Base-by-base conservation (phyloP, 2,113 vertebrate genomes). In the Sinocyclocheilus grahami region DNA sequence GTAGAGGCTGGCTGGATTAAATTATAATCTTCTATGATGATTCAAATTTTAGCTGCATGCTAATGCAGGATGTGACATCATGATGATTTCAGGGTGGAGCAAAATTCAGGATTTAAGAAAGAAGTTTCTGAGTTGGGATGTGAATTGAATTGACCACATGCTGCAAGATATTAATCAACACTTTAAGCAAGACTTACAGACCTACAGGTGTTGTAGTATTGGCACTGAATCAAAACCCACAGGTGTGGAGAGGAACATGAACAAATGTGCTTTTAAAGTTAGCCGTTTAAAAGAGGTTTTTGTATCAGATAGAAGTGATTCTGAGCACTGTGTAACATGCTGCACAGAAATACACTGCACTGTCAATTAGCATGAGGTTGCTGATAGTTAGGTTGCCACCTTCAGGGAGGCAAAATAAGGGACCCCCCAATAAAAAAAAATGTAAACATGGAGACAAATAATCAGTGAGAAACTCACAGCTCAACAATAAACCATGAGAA, bases 331-430 rank as follows among this genome's bases (percentile, higher is more conserved):
- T 90, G 86, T 48, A 60, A 65, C 81, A 78, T 11, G 86, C 88
- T 53, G 88, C 85, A 51, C 88, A 90, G 83, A 86, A 89, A 85
- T 89, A 88, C 37, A 85, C 78, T 48, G 82, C 82, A 10, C 69
- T 86, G 63, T 83, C 84, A 69, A 22, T 55, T 76, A 18, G 27
- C 4, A 1, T 48, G 30, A 89, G 27, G 13, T 20, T 30, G 0
- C 30, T 48, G 46, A 86, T 30, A 30, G 30, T 30, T 2, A 30
- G 37, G 37, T 37, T 37, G 37, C 37, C 37, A 37, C 37, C 37
- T 37, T 37, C 37, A 37, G 0, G 0, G 37, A 37, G 37, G 37
- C 3, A 37, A 37, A 37, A 37, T 37, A 37, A 27, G 27, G 27
- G 27, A 27, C 27, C 27, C 27, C 27, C 27, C 27, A 27, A 27